A percentile compares a stretch with the other conserved stretches of the same genome.
These are phyloP conservation scores for Ictalurus furcatus DNA, from an alignment of 2,113 vertebrate species.

Conservation along the genomic window DNA sequence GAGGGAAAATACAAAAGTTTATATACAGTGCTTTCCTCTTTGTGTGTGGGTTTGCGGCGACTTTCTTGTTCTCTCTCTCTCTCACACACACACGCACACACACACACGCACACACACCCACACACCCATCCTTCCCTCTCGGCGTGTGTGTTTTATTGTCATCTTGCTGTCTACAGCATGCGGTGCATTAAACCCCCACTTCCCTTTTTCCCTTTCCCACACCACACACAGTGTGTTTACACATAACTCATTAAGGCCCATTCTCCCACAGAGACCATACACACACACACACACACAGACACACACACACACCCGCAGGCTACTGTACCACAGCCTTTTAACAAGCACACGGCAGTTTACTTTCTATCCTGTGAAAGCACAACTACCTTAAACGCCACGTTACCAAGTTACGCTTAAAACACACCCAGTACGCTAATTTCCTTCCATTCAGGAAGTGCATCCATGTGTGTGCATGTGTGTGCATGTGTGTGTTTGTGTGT, in stretches of 20 bases:
- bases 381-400: constrained; percentile 32
- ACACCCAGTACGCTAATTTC: constrained; percentile 18
- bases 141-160: constrained; percentile 43
- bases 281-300: constrained; percentile 10
- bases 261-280: constrained; percentile 44
- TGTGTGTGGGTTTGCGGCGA: constrained; percentile 15
- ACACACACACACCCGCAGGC: neutral
- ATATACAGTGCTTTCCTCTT: constrained; percentile 18
- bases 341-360: constrained; percentile 35
- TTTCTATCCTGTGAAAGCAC: constrained; percentile 19
- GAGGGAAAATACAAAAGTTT: constrained; percentile 27
- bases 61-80: constrained; percentile 26
- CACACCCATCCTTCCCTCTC: constrained; percentile 16
- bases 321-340: constrained; percentile 40
- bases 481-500: no score
- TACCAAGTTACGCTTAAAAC: constrained; percentile 41
- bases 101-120: neutral
- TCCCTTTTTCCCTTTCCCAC: constrained; percentile 44
- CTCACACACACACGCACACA: constrained; percentile 3
- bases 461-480: neutral
- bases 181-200: constrained; percentile 38
- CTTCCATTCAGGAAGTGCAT: constrained; percentile 22
- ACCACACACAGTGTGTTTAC: constrained; percentile 52
- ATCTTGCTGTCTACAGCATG: constrained; percentile 39
- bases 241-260: constrained; percentile 42